Base-by-base conservation (phyloP, 2,888 invertebrate species). In the Biston betularia region DNA sequence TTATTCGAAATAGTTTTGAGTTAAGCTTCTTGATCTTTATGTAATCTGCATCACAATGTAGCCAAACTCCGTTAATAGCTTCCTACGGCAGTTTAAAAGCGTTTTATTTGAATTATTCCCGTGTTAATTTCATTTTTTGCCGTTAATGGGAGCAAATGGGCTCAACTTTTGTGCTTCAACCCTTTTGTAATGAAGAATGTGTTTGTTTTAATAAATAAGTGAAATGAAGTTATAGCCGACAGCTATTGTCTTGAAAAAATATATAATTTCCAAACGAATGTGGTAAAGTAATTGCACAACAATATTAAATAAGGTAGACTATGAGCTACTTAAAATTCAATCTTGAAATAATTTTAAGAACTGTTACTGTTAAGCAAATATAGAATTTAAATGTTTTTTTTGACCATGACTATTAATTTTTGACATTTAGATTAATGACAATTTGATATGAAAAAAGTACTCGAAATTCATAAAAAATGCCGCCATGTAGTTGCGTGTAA, bases 101-200 rank as follows among this genome's bases (percentile, higher is more conserved):
- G 61, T 67, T 73, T 70, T 63, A 66, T 66, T 62, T 65, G 71
- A 70, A 73, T 66, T 66, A 68, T 70, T 68, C 66, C 55, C 53
- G 59, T 68, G 69, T 64, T 71, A 73, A 73, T 71, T 71, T 58
- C 63, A 71, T 59, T 61, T 66, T 66, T 66, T 62, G 52, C 46
- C 46, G 61, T 66, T 66, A 66, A 66, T 66, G 42, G 57, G 55
- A 38, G 55, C 52, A 52, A 61, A 65, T 56, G 60, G 61, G 57
- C 57, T 35, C 24, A 54, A 54, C 54, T 58, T 53, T 42, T 65
- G 49, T 65, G 24, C 35, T 35, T 7, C 33, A 49, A 65, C 54
- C 60, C 58, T 49, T 58, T 42, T 54, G 46, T 64, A 46, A 48
- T 64, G 46, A 64, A 48, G 48, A 10, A 64, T 59, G 58, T 53